These are phyloP conservation scores for Chouioia cunea DNA, from an alignment of 2,888 invertebrate genomes.

Conservation along the genomic window DNA sequence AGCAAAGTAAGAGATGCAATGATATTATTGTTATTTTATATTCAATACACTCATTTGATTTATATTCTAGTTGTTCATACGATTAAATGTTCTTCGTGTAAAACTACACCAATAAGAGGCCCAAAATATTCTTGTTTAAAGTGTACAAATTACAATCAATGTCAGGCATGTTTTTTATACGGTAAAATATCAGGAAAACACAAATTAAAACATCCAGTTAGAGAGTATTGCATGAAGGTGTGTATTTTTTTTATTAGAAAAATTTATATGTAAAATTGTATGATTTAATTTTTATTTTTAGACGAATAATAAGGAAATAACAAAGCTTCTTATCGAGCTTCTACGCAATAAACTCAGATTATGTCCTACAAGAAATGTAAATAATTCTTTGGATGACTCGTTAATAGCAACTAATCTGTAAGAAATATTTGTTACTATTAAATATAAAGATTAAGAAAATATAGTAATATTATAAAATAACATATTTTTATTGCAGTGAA, in stretches of 20 bases:
- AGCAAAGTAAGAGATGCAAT: slow-evolving; percentile 69
- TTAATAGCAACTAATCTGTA: slow-evolving; percentile 55
- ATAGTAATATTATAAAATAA: slow-evolving; percentile 3
- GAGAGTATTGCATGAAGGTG: slow-evolving; percentile 74
- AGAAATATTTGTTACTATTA: slow-evolving; percentile 34
- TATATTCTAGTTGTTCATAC: slow-evolving; percentile 71
- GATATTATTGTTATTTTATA: not conserved
- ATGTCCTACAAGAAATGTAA: slow-evolving; percentile 59
- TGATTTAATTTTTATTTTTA: slow-evolving; percentile 47
- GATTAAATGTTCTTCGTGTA: slow-evolving; percentile 75
- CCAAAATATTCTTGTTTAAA: slow-evolving; percentile 76
- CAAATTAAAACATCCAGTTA: slow-evolving; percentile 76
- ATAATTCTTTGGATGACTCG: slow-evolving; percentile 57
- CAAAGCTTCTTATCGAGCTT: slow-evolving; percentile 63
- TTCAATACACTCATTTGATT: slow-evolving; percentile 11
- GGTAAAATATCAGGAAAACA: slow-evolving; percentile 74
- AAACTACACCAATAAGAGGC: slow-evolving; percentile 73
- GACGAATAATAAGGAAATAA: slow-evolving; percentile 64
- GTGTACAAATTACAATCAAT: slow-evolving; percentile 77
- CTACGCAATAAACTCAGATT: slow-evolving; percentile 65
- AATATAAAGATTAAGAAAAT: slow-evolving; percentile 3
- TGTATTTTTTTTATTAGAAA: not conserved
- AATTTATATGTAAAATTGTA: slow-evolving; percentile 4
- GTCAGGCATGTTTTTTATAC: slow-evolving; percentile 78
- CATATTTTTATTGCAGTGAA: slow-evolving; percentile 50